Percentiles rank a stretch among this genome's conserved stretches.
These are phyloP conservation scores for Minunthozetes semirufus DNA, from an alignment of 2,888 invertebrate genomes.

Conservation along the genomic window DNA sequence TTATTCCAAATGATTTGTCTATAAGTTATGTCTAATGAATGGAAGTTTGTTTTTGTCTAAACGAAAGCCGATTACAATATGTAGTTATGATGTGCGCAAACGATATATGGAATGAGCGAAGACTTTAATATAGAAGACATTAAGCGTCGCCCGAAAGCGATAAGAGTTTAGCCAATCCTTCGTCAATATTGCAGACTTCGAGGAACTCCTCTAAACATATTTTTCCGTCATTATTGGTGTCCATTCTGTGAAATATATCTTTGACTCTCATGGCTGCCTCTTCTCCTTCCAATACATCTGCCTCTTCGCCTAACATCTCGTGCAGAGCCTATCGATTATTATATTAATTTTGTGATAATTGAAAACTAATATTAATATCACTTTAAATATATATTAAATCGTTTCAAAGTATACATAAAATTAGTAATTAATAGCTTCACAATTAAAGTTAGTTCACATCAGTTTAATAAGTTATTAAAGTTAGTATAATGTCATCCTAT, in stretches of 20 bases:
- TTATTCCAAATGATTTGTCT: not conserved
- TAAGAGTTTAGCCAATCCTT: slow-evolving; percentile 58
- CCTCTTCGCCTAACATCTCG: slow-evolving; percentile 97
- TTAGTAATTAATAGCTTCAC: too few species aligned
- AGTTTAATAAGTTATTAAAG: too few species aligned
- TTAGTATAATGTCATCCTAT: too few species aligned
- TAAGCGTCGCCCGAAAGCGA: slow-evolving; percentile 34
- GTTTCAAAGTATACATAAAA: not conserved
- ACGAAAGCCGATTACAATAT: not conserved
- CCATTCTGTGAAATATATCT: slow-evolving; percentile 99
- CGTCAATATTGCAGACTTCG: slow-evolving; percentile 93
- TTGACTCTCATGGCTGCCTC: slow-evolving; percentile 96
- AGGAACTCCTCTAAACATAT: slow-evolving; percentile 96
- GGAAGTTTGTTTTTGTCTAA: not conserved
- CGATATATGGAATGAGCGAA: not conserved
- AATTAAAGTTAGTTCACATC: too few species aligned
- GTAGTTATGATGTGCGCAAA: slow-evolving; percentile 8
- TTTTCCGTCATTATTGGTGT: slow-evolving; percentile 97
- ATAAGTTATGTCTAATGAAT: not conserved
- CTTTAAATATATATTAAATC: not conserved
- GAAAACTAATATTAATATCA: not conserved
- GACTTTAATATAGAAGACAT: not conserved
- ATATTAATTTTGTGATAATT: slow-evolving; percentile 6
- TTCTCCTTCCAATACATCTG: slow-evolving; percentile 82
- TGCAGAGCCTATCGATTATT: slow-evolving; percentile 79